phyloP scores from a whole-genome alignment of 2,888 invertebrate genomes.

The Hydraecia micacea region DNA sequence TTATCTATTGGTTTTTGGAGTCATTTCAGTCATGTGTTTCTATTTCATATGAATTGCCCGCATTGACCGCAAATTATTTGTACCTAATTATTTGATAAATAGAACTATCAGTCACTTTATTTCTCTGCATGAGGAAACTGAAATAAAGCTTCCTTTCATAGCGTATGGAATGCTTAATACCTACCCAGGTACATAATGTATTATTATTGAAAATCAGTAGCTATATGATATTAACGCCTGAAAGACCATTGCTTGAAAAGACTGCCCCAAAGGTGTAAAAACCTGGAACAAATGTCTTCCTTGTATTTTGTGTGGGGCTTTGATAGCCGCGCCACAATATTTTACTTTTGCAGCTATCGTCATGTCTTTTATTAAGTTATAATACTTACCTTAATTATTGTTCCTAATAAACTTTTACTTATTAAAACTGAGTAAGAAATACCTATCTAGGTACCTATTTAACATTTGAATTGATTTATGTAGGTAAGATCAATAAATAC shows the following conservation, averaged over 20 bases:
- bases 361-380: no score
- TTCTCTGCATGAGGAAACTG: background rate
- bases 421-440: background rate
- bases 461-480: background rate
- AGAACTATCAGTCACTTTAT: no score
- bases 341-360: no score
- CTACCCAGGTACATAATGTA: background rate
- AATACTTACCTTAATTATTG: no score
- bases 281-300: no score
- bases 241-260: no score
- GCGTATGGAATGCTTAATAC: background rate
- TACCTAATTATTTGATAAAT: background rate
- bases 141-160: background rate
- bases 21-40: background rate
- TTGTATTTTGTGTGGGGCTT: no score
- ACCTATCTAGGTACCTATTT: background rate
- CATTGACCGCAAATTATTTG: background rate
- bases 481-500: background rate
- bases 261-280: no score
- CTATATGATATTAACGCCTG: no score
- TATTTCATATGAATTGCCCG: background rate
- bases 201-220: no score
- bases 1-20: background rate
- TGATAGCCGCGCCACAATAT: no score
- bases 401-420: background rate